These are phyloP conservation scores for Engraulis encrasicolus DNA, from an alignment of 2,113 vertebrate genomes.

Conservation along the genomic window DNA sequence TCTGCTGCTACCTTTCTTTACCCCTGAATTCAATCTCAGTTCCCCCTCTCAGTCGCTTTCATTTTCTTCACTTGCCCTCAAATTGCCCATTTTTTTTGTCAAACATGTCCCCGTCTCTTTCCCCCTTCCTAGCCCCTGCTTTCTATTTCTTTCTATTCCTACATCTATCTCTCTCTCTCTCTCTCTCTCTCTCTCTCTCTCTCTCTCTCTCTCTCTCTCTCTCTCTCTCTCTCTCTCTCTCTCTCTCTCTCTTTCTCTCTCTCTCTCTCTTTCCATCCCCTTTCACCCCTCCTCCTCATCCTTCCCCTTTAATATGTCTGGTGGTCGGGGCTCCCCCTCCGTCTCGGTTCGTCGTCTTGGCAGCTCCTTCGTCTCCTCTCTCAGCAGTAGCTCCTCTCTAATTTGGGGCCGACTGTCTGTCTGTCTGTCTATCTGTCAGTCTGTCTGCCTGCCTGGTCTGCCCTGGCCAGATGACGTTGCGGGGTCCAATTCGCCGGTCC, in stretches of 20 bases:
- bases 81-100: slow-evolving; percentile 1
- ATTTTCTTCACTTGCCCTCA: not conserved
- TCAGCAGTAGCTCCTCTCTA: not conserved
- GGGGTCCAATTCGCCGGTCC: no score
- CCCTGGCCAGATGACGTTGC: slow-evolving; percentile 45
- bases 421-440: no score
- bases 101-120: no score
- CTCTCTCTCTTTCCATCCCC: no score
- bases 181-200: not conserved
- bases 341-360: no score
- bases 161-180: no score
- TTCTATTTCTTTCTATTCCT: no score
- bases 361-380: no score
- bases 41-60: not conserved
- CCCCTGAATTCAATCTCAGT: not conserved
- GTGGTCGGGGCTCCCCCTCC: no score
- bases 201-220: slow-evolving; percentile 4
- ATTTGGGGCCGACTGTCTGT: not conserved
- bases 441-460: no score
- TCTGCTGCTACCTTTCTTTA: not conserved
- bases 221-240: slow-evolving; percentile 48
- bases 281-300: slow-evolving; percentile 1
- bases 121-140: no score
- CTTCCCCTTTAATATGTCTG: not conserved
- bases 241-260: slow-evolving; percentile 34